These are phyloP conservation scores for Himalopsyche phryganea DNA, from an alignment of 1,140 invertebrate genomes.

Conservation along the genomic window DNA sequence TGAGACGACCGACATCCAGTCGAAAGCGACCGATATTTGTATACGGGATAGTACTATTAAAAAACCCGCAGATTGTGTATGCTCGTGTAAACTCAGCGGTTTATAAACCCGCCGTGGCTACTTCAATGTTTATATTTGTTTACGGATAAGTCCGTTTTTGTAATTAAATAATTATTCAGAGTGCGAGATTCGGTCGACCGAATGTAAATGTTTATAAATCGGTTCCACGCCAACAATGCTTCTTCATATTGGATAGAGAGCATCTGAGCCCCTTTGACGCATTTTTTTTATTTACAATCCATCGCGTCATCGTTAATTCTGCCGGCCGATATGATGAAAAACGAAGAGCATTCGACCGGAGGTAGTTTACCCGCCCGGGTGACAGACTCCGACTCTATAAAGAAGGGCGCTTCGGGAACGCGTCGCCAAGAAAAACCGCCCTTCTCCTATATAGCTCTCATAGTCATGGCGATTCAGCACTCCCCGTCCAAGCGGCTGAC, in stretches of 20 bases:
- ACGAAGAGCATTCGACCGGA: constrained; percentile 43
- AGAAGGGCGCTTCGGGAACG: constrained; percentile 46
- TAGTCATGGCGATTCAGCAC: constrained; percentile 95
- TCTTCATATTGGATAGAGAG: too few species aligned
- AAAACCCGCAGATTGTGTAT: constrained; percentile 6
- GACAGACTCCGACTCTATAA: constrained; percentile 43
- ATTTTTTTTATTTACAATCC: constrained; percentile 2
- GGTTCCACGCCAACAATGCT: too few species aligned
- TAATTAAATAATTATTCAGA: constrained; percentile 23
- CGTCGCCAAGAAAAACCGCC: constrained; percentile 91
- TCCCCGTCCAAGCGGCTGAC: constrained; percentile 83
- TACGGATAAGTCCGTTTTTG: constrained; percentile 13
- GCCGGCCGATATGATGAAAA: constrained; percentile 43
- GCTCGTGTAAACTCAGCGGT: constrained; percentile 8
- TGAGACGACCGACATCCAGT: too few species aligned
- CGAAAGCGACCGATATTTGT: too few species aligned
- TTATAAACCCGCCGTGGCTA: constrained; percentile 15
- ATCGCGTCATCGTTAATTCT: constrained; percentile 6
- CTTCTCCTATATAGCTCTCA: constrained; percentile 94
- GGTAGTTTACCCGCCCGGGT: constrained; percentile 39
- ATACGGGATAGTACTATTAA: too few species aligned
- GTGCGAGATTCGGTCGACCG: constrained; percentile 4
- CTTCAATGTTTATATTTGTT: constrained; percentile 18
- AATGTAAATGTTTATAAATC: constrained; percentile 18
- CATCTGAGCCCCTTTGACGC: background rate